Conservation (phyloP, 2,797 vertebrate genomes). For the Channa striata region DNA sequence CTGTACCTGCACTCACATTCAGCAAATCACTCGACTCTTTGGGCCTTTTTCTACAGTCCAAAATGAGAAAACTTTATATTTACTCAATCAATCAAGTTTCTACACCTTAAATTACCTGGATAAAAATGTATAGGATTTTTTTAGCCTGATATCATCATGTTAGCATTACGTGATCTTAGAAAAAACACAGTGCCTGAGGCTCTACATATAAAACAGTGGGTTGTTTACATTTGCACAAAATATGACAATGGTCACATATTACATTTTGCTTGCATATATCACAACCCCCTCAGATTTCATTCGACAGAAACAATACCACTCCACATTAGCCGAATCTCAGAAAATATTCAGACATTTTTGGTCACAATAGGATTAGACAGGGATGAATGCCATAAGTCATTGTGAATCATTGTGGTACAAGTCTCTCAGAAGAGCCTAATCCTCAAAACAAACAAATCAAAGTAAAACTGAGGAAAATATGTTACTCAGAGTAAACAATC, state of each 20-base stretch:
- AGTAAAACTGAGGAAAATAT: slow-evolving; percentile 16
- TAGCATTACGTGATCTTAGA: too few species aligned
- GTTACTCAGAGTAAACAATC: slow-evolving; percentile 28
- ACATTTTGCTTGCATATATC: slow-evolving; percentile 45
- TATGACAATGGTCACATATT: slow-evolving; percentile 29
- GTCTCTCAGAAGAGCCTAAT: background rate
- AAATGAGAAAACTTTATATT: too few species aligned
- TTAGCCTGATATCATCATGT: too few species aligned
- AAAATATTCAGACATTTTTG: slow-evolving; percentile 13
- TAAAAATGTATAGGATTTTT: too few species aligned
- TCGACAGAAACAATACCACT: slow-evolving; percentile 16
- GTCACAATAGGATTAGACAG: slow-evolving; percentile 26
- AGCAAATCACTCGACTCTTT: too few species aligned
- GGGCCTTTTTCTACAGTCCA: too few species aligned
- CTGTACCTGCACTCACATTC: too few species aligned
- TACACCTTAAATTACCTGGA: too few species aligned
- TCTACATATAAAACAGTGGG: slow-evolving; percentile 27
- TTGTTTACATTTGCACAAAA: slow-evolving; percentile 32
- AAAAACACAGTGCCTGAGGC: background rate
- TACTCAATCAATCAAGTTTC: too few species aligned
- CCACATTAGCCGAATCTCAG: slow-evolving; percentile 24
- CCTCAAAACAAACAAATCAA: slow-evolving; percentile 15
- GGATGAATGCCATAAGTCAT: slow-evolving; percentile 19
- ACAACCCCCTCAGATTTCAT: slow-evolving; percentile 22
- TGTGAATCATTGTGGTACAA: background rate